Conservation (phyloP, 2,888 invertebrate genomes). For the Eupithecia pulchellata region DNA sequence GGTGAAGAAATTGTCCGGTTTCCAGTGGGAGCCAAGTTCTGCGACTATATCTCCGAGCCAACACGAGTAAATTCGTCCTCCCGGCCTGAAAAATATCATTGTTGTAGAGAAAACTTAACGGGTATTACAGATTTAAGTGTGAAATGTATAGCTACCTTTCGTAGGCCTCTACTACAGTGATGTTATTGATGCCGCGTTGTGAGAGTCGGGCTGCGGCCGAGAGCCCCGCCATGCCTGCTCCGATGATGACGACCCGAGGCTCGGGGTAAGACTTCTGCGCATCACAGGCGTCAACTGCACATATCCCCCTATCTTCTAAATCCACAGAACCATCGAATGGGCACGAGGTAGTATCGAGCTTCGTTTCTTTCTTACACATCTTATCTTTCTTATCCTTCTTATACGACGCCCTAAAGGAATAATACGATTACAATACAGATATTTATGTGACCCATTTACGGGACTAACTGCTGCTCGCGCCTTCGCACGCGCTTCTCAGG, state of each 20-base stretch:
- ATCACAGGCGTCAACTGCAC: slow-evolving; percentile 66
- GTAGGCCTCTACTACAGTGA: slow-evolving; percentile 90
- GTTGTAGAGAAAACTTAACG: not conserved
- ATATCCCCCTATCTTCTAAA: slow-evolving; percentile 68
- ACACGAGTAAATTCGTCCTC: slow-evolving; percentile 91
- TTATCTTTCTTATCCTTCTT: not conserved
- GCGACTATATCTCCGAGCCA: slow-evolving; percentile 91
- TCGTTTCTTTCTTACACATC: not conserved
- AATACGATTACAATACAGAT: slow-evolving; percentile 30
- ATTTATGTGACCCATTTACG: slow-evolving; percentile 40
- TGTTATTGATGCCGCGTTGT: slow-evolving; percentile 88
- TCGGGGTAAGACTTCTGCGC: slow-evolving; percentile 69
- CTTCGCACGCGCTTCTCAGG: no score
- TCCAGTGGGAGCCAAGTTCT: slow-evolving; percentile 90
- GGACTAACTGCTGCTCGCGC: no score
- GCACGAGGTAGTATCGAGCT: not conserved
- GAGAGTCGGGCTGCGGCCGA: slow-evolving; percentile 90
- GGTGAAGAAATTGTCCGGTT: slow-evolving; percentile 77
- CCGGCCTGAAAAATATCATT: slow-evolving; percentile 84
- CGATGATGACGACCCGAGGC: slow-evolving; percentile 90
- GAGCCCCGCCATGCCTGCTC: slow-evolving; percentile 92
- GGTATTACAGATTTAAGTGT: not conserved
- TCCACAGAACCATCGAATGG: slow-evolving; percentile 63
- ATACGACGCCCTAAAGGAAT: slow-evolving; percentile 18
- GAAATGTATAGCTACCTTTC: slow-evolving; percentile 82